Percentiles rank a stretch among this genome's conserved stretches.
Evolutionary conservation across 2,113 vertebrate genomes (phyloP).

Genomic region (Sphyrna mokarran): DNA sequence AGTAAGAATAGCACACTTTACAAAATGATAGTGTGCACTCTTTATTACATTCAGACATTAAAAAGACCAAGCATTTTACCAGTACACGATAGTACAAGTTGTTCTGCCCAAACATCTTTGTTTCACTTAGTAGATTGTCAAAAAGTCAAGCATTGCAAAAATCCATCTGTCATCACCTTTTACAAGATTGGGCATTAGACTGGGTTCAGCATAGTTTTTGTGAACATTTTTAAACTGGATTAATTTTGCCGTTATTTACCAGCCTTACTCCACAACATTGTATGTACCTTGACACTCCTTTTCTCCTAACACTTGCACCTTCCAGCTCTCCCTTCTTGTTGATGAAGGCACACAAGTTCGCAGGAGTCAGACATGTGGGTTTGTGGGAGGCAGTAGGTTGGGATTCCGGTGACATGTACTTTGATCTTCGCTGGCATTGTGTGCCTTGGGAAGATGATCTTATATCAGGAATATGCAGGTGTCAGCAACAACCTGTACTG

Average conservation of each 20-base stretch:
- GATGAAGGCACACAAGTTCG: no score
- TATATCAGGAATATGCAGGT: no score
- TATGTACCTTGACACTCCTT: background rate
- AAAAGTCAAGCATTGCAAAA: background rate
- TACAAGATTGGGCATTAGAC: background rate
- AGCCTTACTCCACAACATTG: background rate
- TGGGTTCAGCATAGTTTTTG: background rate
- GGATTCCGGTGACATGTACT: no score
- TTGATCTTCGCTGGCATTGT: no score
- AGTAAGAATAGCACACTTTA: background rate
- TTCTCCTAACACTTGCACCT: background rate
- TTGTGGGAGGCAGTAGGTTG: no score
- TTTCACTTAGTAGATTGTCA: background rate
- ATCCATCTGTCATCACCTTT: background rate
- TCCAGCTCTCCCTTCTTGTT: no score
- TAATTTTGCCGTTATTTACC: background rate
- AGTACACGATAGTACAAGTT: background rate
- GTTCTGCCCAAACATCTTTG: background rate
- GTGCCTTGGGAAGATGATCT: no score
- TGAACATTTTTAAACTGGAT: background rate
- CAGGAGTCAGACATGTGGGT: no score
- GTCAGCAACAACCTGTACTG: no score
- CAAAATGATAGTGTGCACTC: background rate
- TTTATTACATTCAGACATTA: background rate
- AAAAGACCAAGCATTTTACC: background rate